These are phyloP conservation scores for Malaclemys terrapin DNA, from an alignment of 2,113 vertebrate genomes.

Conservation along the genomic window DNA sequence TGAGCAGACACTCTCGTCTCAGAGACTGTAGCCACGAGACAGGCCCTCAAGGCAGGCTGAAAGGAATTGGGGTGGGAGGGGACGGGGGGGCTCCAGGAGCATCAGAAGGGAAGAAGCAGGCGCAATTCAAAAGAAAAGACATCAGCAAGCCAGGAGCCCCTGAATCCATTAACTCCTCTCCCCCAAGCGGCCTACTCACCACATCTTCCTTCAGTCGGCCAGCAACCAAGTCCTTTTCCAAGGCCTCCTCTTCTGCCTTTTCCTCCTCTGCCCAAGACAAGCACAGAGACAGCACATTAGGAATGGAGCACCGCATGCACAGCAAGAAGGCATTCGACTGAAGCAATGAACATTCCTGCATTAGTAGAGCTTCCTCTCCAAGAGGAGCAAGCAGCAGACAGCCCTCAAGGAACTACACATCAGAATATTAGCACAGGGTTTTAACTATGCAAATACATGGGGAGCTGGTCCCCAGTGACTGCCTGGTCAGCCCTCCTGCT, in stretches of 20 bases:
- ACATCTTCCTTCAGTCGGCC: slow-evolving; percentile 92
- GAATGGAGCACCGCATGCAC: not conserved
- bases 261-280: slow-evolving; percentile 82
- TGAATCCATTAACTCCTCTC: not conserved
- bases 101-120: not conserved
- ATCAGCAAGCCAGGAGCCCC: not conserved
- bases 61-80: too few species aligned
- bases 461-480: not conserved
- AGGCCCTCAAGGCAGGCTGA: not conserved
- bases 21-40: not conserved
- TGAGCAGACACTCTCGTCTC: too few species aligned
- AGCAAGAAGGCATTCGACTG: too few species aligned
- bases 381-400: too few species aligned
- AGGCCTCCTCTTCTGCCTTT: slow-evolving; percentile 83
- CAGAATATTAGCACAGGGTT: too few species aligned
- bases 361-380: too few species aligned
- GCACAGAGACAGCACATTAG: not conserved
- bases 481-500: not conserved
- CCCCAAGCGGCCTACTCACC: slow-evolving; percentile 76
- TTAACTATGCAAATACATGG: too few species aligned
- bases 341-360: too few species aligned
- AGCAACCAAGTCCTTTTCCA: slow-evolving; percentile 85
- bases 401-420: too few species aligned
- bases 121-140: not conserved
- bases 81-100: not conserved